Evolutionary conservation across 2,888 invertebrate genomes (phyloP).

Genomic region (Drosophila mayaguana): DNA sequence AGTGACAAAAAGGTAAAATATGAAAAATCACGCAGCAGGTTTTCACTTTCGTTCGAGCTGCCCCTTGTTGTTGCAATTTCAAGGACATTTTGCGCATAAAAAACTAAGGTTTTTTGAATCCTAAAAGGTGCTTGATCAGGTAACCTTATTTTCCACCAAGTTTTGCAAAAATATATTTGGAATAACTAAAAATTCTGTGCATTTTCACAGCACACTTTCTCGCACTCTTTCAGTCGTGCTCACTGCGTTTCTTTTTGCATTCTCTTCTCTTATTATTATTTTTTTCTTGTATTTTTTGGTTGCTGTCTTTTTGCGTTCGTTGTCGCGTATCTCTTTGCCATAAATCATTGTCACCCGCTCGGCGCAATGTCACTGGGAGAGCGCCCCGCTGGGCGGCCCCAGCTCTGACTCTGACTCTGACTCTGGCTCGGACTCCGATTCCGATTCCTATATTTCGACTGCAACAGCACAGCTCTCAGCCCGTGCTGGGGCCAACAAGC

Average conservation of each 20-base stretch:
- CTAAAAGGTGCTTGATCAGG: conserved; percentile 43
- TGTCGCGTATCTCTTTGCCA: conserved; percentile 83
- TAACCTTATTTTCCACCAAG: conserved; percentile 35
- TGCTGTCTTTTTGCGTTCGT: conserved; percentile 72
- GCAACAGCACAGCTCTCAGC: conserved; percentile 19
- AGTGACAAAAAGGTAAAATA: conserved; percentile 54
- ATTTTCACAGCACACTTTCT: conserved; percentile 38
- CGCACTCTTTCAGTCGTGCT: conserved; percentile 9
- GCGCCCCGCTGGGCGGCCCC: conserved; percentile 79
- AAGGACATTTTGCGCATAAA: conserved; percentile 76
- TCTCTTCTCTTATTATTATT: conserved; percentile 28
- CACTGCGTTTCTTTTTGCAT: conserved; percentile 61
- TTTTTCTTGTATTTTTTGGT: conserved; percentile 52
- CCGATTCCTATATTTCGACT: conserved; percentile 19
- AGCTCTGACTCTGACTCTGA: conserved; percentile 30
- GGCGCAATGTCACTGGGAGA: conserved; percentile 82
- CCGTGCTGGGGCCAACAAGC: conserved; percentile 36
- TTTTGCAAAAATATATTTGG: conserved; percentile 6
- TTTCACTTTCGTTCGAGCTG: conserved; percentile 60
- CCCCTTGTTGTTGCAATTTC: conserved; percentile 70
- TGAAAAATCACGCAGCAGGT: conserved; percentile 67
- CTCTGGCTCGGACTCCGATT: conserved; percentile 26
- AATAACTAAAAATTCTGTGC: background rate
- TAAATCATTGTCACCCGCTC: conserved; percentile 84
- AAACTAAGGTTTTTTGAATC: conserved; percentile 56